These are phyloP conservation scores for Pandemis corylana DNA, from an alignment of 2,888 invertebrate species.

Conservation along the genomic window DNA sequence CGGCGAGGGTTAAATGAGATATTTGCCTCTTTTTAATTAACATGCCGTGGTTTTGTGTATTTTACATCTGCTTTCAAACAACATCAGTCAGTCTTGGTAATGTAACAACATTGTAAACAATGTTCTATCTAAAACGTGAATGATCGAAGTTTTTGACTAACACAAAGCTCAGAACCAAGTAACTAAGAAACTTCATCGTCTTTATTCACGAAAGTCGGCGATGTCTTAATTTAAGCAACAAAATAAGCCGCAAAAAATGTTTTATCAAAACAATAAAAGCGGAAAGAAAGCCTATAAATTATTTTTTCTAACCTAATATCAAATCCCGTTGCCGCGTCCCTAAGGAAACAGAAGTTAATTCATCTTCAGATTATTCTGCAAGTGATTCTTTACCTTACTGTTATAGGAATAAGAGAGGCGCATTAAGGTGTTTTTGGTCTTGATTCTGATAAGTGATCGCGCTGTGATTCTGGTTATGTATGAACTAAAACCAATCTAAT, in stretches of 20 bases:
- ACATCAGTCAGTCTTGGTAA: neutral
- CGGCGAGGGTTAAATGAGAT: constrained; percentile 3
- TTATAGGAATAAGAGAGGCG: constrained; percentile 11
- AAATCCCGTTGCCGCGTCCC: constrained; percentile 40
- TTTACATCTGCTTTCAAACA: neutral
- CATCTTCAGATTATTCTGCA: constrained; percentile 21
- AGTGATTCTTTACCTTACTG: constrained; percentile 18
- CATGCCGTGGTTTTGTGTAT: neutral
- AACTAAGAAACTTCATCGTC: neutral
- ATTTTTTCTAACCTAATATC: constrained; percentile 41
- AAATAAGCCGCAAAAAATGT: constrained; percentile 31
- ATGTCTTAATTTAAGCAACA: constrained; percentile 24
- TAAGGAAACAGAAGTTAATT: constrained; percentile 37
- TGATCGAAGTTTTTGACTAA: neutral
- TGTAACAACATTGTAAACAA: too few species aligned
- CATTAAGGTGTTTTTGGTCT: neutral
- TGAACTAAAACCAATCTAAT: too few species aligned
- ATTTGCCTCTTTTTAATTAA: constrained; percentile 28
- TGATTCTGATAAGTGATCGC: neutral
- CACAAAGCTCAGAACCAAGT: neutral
- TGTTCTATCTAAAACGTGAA: neutral
- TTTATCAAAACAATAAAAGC: constrained; percentile 34
- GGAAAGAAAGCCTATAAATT: constrained; percentile 38
- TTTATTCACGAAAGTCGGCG: neutral
- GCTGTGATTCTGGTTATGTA: neutral